These are phyloP conservation scores for Zeuzera pyrina DNA, from an alignment of 2,888 invertebrate genomes.

Conservation along the genomic window DNA sequence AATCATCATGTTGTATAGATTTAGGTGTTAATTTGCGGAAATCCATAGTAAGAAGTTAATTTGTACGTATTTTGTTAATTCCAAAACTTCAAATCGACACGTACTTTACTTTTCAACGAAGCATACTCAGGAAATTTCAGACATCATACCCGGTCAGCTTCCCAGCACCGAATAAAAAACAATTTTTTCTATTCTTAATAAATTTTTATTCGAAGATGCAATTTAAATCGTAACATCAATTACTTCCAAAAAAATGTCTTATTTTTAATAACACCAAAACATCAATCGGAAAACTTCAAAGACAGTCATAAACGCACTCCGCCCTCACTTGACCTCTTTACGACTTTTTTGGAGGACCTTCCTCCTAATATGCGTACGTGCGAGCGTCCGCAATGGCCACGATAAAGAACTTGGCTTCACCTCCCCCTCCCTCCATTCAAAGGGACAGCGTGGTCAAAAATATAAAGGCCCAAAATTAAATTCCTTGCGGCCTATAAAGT, in stretches of 20 bases:
- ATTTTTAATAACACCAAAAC: slow-evolving; percentile 15
- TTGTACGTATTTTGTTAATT: no score
- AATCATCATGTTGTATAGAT: no score
- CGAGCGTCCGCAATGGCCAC: slow-evolving; percentile 37
- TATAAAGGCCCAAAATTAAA: slow-evolving; percentile 61
- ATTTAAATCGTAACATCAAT: no score
- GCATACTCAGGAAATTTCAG: no score
- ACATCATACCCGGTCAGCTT: no score
- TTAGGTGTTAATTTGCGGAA: no score
- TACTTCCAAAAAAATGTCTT: no score
- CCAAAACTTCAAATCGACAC: no score
- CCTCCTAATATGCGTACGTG: slow-evolving; percentile 57
- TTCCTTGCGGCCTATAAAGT: slow-evolving; percentile 57
- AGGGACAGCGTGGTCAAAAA: slow-evolving; percentile 50
- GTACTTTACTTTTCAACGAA: no score
- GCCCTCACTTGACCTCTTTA: slow-evolving; percentile 51
- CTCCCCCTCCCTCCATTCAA: slow-evolving; percentile 8
- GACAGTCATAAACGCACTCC: slow-evolving; percentile 29
- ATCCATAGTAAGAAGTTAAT: no score
- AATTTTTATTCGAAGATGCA: neutral
- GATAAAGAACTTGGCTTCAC: slow-evolving; percentile 35
- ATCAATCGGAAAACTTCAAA: slow-evolving; percentile 32
- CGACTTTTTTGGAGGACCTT: slow-evolving; percentile 46
- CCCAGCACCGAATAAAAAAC: neutral
- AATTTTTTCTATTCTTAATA: neutral